Conservation (phyloP, 2,113 vertebrate species). For the Platycercus adscitus region DNA sequence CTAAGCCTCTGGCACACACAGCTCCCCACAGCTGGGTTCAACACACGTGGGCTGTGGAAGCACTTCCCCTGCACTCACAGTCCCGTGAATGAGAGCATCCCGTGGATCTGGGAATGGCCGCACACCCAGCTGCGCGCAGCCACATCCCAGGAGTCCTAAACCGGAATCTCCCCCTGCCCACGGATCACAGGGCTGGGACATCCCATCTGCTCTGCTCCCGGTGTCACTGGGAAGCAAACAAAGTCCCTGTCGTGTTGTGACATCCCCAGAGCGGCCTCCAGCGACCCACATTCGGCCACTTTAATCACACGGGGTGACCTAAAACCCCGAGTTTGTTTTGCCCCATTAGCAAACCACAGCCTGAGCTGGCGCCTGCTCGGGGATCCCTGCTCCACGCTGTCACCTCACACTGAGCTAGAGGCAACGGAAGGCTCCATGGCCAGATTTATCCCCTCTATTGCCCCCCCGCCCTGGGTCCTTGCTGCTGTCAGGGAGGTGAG, state of each 20-base stretch:
- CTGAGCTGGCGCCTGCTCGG: background rate
- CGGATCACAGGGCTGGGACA: background rate
- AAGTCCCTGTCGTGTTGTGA: background rate
- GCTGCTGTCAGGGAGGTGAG: fast-evolving
- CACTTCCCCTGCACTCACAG: background rate
- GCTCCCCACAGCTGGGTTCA: background rate
- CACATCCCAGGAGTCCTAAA: background rate
- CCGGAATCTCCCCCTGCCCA: background rate
- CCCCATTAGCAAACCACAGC: background rate
- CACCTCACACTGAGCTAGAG: background rate
- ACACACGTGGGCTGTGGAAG: background rate
- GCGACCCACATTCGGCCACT: background rate
- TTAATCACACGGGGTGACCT: background rate
- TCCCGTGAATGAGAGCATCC: background rate
- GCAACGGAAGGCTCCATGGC: background rate
- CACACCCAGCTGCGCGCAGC: fast-evolving
- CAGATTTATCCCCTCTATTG: background rate
- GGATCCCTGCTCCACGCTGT: background rate
- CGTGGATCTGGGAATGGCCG: fast-evolving
- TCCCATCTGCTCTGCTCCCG: fast-evolving
- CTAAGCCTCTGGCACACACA: background rate
- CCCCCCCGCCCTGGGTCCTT: background rate
- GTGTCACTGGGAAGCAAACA: background rate
- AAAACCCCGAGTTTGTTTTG: background rate
- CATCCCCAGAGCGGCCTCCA: background rate